Base-by-base conservation (phyloP, 2,113 vertebrate species). In the Colinus virginianus region DNA sequence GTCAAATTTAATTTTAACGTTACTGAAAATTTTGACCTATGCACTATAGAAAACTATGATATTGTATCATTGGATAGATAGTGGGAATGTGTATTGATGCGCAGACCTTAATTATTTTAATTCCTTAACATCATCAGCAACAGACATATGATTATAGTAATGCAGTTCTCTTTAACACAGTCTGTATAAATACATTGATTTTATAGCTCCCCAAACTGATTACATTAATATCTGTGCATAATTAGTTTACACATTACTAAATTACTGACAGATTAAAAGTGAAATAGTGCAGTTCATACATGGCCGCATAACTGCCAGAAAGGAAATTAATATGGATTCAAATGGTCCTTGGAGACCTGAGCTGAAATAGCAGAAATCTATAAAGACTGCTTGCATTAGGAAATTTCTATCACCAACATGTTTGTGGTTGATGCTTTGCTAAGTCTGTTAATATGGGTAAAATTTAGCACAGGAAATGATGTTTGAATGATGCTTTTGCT, bases 321-420 rank as follows among this genome's bases (percentile, higher is more conserved):
- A 99, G 99, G 99, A 99, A 99, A 99, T 99, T 98, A 99, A 99
- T 99, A 99, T 99, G 98, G 99, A 99, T 99, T 99, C 98, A 99
- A 99, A 99, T 98, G 97, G 98, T 98, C 99, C 98, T 99, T 77
- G 32, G 99, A 99, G 99, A 99, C 98, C 77, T 90, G 58, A 66
- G 16, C 79, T 97, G 87, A 95, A 98, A 98, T 96, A 98, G 98
- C 98, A 98, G 97, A 98, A 98, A 99, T 99, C 98, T 98, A 98
- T 99, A 99, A 98, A 98, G 98, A 96, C 96, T 98, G 98, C 98
- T 98, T 98, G 98, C 97, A 96, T 98, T 98, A 98, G 98, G 98
- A 98, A 98, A 99, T 98, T 98, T 98, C 98, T 98, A 98, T 98
- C 97, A 97, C 97, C 97, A 96, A 95, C 95, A 96, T 98, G 97